Base-by-base conservation (phyloP, 2,113 vertebrate genomes). In the Felis chaus region DNA sequence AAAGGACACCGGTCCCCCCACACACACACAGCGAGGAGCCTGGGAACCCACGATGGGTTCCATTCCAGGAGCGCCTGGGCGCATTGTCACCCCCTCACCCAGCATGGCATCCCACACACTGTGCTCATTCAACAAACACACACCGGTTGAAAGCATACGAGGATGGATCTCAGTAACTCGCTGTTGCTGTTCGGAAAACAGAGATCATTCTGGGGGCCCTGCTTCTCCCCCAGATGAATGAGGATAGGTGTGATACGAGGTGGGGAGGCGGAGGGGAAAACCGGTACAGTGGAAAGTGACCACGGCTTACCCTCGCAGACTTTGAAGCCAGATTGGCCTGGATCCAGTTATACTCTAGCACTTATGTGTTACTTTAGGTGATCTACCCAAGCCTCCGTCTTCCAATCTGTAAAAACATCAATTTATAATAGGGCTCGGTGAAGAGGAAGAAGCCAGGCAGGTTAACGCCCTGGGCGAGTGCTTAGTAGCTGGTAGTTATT, bases 271-370 rank as follows among this genome's bases (percentile, higher is more conserved):
- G n/a, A 7, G 13, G 5, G 14, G 74, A 23, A 90, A 48, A 66
- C 16, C 6, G 12, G 5, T 1, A 15, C 23, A 4, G 1, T 0
- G 14, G 4, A 14, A 18, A 27, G 13, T 45, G 48, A n/a, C 48
- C 27, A 11, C 0, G 16, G 61, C 41, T 48, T 55, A 50, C 5
- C 0, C 15, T 27, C 23, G 0, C 13, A 39, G 66, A 39, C 55
- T 39, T 0, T 12, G 61, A 25, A 93, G 79, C 11, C 2, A 1
- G 14, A 4, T 81, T 39, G 53, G 23, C 27, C 29, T 3, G 21
- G 65, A 39, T 11, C 18, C 41, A 1, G 9, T 29, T 33, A 33
- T 1, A 16, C 31, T 55, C 21, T 2, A 53, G 57, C 53, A 18
- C 2, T 3, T 23, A 5, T 0, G 19, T 15, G 13, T 15, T 31